phyloP scores from a whole-genome alignment of 92 coral and sea anemone genomes.

The Meandrina meandrites region DNA sequence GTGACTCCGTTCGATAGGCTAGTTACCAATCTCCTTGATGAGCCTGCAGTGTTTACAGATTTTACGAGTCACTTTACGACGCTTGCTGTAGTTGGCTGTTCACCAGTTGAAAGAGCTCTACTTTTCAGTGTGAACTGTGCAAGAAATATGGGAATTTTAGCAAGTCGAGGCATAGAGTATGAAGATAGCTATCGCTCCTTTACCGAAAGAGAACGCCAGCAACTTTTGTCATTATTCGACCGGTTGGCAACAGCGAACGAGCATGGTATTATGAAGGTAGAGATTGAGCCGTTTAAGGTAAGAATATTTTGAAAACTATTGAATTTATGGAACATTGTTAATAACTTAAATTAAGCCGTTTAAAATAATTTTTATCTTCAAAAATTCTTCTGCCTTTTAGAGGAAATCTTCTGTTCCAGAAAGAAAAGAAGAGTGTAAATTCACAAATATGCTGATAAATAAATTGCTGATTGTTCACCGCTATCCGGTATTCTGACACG shows the following conservation, averaged over 20 bases:
- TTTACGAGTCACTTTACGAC: background rate
- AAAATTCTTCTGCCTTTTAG: background rate
- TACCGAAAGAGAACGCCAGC: slow-evolving; percentile 55
- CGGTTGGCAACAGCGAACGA: slow-evolving; percentile 49
- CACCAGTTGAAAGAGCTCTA: no score
- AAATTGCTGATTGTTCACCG: background rate
- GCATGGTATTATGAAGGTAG: slow-evolving; percentile 43
- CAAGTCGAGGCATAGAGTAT: slow-evolving; percentile 74
- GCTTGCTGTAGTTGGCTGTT: no score
- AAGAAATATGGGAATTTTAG: slow-evolving; percentile 73
- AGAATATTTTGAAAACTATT: background rate
- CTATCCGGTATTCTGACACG: background rate
- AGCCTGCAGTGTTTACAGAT: background rate
- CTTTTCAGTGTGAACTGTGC: background rate
- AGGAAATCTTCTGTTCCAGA: background rate
- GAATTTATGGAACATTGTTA: background rate
- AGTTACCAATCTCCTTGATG: background rate
- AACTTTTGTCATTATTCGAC: slow-evolving; percentile 54
- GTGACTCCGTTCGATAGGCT: background rate
- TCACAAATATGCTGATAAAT: background rate
- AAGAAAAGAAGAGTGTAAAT: background rate
- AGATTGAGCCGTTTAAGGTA: slow-evolving; percentile 59
- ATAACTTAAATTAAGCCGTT: no score
- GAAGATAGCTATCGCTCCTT: slow-evolving; percentile 68
- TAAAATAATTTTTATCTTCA: background rate